A percentile compares a stretch with the other conserved stretches of the same genome.
Conservation (phyloP, 1,140 invertebrate genomes). For the honey bee (Apis mellifera) region DNA sequence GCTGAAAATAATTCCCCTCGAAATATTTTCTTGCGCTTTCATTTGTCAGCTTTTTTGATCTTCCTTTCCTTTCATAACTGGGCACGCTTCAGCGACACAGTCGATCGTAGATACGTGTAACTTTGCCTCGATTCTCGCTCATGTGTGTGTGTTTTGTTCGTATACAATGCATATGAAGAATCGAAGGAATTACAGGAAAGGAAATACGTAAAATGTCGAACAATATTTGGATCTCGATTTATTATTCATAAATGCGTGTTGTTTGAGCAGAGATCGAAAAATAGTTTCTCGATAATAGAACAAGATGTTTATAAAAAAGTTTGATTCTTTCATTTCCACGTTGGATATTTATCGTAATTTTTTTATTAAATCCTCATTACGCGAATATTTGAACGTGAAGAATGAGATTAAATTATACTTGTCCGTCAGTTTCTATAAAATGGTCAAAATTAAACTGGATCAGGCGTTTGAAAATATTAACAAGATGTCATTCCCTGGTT, state of each 20-base stretch:
- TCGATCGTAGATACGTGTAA: slow-evolving; percentile 30
- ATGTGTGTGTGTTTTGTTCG: no score
- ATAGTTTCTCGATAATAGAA: slow-evolving; percentile 10
- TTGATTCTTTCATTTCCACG: not conserved
- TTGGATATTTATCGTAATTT: not conserved
- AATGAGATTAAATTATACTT: no score
- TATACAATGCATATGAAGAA: not conserved
- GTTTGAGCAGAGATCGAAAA: not conserved
- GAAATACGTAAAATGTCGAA: slow-evolving; percentile 26
- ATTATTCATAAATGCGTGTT: slow-evolving; percentile 40
- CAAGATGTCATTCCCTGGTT: no score
- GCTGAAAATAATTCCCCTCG: not conserved
- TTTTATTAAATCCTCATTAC: not conserved
- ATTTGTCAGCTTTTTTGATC: slow-evolving; percentile 27
- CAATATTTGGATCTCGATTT: slow-evolving; percentile 25
- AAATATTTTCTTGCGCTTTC: slow-evolving; percentile 13
- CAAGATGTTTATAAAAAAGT: not conserved
- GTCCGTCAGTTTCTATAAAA: no score
- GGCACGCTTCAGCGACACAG: slow-evolving; percentile 6
- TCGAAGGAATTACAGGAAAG: slow-evolving; percentile 21
- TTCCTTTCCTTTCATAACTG: slow-evolving; percentile 30
- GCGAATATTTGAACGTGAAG: not conserved
- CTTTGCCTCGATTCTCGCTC: not conserved
- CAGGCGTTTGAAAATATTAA: no score
- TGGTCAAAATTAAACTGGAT: no score